phyloP scores from a whole-genome alignment of 2,797 vertebrate species.

The Etheostoma perlongum region DNA sequence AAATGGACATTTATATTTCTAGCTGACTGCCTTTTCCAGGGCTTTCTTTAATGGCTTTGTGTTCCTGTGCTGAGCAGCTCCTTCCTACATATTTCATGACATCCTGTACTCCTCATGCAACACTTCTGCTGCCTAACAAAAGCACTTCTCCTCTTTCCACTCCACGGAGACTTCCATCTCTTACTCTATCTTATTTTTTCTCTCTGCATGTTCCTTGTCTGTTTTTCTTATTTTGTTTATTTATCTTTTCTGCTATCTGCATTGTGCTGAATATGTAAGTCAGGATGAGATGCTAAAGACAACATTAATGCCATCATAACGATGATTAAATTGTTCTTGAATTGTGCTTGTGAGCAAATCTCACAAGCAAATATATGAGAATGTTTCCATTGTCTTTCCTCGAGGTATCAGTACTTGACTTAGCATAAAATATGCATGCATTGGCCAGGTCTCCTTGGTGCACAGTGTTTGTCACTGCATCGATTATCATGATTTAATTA shows the following conservation, averaged over 20 bases:
- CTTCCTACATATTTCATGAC: constrained; percentile 84
- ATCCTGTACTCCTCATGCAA: constrained; percentile 73
- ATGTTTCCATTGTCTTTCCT: constrained; percentile 38
- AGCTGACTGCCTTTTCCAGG: constrained; percentile 74
- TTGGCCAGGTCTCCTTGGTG: constrained; percentile 12
- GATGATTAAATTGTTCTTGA: constrained; percentile 17
- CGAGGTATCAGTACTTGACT: constrained; percentile 35
- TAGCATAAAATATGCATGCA: constrained; percentile 29
- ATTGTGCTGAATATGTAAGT: constrained; percentile 52
- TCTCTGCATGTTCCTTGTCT: neutral
- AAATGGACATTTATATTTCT: constrained; percentile 76
- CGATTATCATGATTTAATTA: constrained; percentile 37
- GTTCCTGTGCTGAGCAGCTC: constrained; percentile 69
- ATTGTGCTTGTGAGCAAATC: constrained; percentile 24
- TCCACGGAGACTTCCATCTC: constrained; percentile 33
- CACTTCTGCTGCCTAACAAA: constrained; percentile 57
- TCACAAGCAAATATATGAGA: neutral
- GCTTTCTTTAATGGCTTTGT: constrained; percentile 81
- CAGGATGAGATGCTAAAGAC: constrained; percentile 43
- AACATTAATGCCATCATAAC: constrained; percentile 15
- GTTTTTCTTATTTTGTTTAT: constrained; percentile 8
- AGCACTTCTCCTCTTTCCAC: constrained; percentile 51
- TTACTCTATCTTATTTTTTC: constrained; percentile 31
- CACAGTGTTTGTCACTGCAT: constrained; percentile 15
- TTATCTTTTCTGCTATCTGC: constrained; percentile 11